Evolutionary conservation across 2,797 vertebrate species (phyloP), one percentile per base, ranked within the genome.

Genomic region (Bovichtus variegatus): DNA sequence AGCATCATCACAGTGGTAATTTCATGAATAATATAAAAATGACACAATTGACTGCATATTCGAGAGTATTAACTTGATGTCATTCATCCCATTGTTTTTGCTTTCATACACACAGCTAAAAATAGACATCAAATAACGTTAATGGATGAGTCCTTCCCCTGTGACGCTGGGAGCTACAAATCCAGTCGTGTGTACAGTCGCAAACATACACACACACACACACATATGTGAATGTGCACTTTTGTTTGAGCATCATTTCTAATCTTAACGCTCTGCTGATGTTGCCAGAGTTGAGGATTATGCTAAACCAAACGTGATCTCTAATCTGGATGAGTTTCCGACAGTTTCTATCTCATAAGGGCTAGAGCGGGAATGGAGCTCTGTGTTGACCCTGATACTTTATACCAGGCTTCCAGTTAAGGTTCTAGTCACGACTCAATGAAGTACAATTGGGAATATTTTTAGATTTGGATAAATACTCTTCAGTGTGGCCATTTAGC

Each of bases 41-140:
- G 51, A 47, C 51, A 47, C 1, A 2, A 47, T 41, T 63, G 19
- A 44, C 19, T 71, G 29, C 0, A 41, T 25, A 34, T 55, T 51
- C 65, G 44, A 41, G 49, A 21, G 46, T 21, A 68, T 78, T 43
- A 76, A 54, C 9, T 18, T 81, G 59, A 90, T 76, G 72, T 76
- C 80, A 85, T 82, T 76, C 62, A 85, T 78, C 59, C 67, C 53
- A 78, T 85, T 65, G 82, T 73, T 84, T n/a, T 85, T 66, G 36
- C 70, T 84, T 84, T 70, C 18, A 70, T 54, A 46, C 47, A 5
- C 0, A 0, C 5, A 3, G 69, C 69, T 90, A 91, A 85, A 92
- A 92, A 90, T 91, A 92, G 69, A 71, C 69, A 78, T 83, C 76
- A 89, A 92, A 93, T 93, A 87, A 87, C 72, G 46, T 59, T 91